Percentiles rank a stretch among this genome's conserved stretches.
phyloP scores from a whole-genome alignment of 2,888 invertebrate genomes.

The Maniola hyperantus region DNA sequence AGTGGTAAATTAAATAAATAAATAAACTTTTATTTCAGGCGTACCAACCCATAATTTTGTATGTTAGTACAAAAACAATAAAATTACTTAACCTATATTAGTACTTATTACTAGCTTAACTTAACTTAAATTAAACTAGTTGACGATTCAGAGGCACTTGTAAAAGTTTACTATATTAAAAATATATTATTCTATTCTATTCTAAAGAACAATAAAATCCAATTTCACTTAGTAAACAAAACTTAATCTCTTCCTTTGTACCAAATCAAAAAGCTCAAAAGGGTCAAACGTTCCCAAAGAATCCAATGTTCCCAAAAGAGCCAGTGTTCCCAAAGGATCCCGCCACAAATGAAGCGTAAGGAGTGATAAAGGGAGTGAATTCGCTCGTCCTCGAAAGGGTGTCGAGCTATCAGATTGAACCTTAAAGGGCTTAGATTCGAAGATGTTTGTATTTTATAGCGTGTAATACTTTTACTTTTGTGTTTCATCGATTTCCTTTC shows the following conservation, averaged over 20 bases:
- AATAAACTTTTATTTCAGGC: too few species aligned
- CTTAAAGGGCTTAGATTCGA: conserved; percentile 3
- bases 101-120: too few species aligned
- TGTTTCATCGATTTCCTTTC: too few species aligned
- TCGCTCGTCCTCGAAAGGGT: conserved; percentile 3
- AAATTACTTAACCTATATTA: too few species aligned
- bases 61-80: too few species aligned
- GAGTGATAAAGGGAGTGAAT: conserved; percentile 7
- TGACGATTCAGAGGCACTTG: too few species aligned
- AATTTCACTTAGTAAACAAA: conserved; percentile 1
- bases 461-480: too few species aligned
- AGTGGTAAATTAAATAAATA: too few species aligned
- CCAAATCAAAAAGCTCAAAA: background rate
- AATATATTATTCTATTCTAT: too few species aligned
- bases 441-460: background rate
- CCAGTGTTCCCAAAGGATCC: background rate
- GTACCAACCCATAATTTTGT: too few species aligned
- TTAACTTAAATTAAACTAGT: too few species aligned
- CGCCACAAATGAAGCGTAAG: conserved; percentile 12
- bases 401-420: conserved; percentile 1
- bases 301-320: background rate
- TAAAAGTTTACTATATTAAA: too few species aligned
- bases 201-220: conserved; percentile 2
- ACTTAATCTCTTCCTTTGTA: conserved; percentile 4
- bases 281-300: conserved; percentile 3